Evolutionary conservation across 2,888 invertebrate species (phyloP), one percentile per base, ranked within the genome.

Genomic region (Callyntrura sp.): DNA sequence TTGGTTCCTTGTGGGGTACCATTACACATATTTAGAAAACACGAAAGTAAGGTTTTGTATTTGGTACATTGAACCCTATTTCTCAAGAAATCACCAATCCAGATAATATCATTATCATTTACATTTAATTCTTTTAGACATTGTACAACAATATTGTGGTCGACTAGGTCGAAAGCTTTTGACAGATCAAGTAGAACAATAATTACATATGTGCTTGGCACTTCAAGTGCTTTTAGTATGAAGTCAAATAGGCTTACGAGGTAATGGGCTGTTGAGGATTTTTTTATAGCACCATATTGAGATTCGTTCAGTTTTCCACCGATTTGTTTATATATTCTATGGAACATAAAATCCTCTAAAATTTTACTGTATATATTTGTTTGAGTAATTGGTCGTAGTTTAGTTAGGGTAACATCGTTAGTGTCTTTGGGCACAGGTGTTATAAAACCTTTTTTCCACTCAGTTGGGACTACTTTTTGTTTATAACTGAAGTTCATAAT

Each of bases 111-210:
- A 62, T 78, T 60, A 20, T 4, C 1, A 48, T 20, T n/a, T 25
- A 85, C 17, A 20, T 12, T n/a, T 14, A 78, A 2, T 0, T 62
- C 12, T 20, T 1, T 6, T 35, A 85, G 57, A 6, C 25, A 20
- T 0, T 78, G 1, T 0, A 85, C 57, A 0, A 85, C 0, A 12
- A 57, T 43, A 57, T 73, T 35, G 17, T 73, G 73, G 20, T 85
- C 85, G 17, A 85, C 85, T 3, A 73, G 45, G 25, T 85, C 85
- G 48, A 85, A 85, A 9, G 73, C 85, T 60, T 85, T 85, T 55
- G 85, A 85, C 12, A 85, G 14, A n/a, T 85, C 73, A 5, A 85
- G 57, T 28, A 70, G n/a, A 0, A 73, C 17, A 17, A 73, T 35
- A 20, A 85, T 60, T 5, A 83, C 83, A 70, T 83, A 83, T 0